Percentiles rank a stretch among this genome's conserved stretches.
Conservation (phyloP, 2,113 vertebrate species). For the Oncorhynchus mykiss region DNA sequence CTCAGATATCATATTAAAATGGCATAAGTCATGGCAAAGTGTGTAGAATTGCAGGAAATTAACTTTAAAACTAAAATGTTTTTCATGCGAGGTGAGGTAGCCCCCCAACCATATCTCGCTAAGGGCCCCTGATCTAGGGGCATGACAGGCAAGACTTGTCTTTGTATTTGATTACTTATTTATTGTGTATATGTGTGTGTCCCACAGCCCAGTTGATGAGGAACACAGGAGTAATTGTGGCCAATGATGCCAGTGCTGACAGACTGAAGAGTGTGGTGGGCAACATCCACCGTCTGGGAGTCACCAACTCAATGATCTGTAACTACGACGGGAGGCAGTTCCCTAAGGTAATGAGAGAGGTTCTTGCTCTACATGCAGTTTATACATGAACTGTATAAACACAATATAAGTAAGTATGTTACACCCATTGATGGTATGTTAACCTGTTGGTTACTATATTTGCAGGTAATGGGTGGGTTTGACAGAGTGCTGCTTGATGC, state of each 20-base stretch:
- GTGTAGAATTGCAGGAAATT: too few relatives aligned
- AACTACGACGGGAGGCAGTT: slow-evolving; percentile 94
- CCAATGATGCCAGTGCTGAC: slow-evolving; percentile 88
- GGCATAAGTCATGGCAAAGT: too few relatives aligned
- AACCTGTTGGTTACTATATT: slow-evolving; percentile 5
- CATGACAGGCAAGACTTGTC: too few relatives aligned
- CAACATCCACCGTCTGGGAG: slow-evolving; percentile 92
- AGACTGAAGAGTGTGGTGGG: slow-evolving; percentile 91
- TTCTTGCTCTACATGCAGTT: neutral
- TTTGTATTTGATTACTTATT: neutral
- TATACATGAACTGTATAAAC: neutral
- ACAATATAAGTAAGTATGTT: neutral
- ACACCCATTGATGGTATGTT: neutral
- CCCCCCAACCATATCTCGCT: too few relatives aligned
- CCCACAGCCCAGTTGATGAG: slow-evolving; percentile 93
- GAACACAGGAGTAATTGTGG: slow-evolving; percentile 92
- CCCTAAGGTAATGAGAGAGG: slow-evolving; percentile 79
- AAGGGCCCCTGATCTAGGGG: too few relatives aligned
- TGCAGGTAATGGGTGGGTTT: slow-evolving; percentile 91
- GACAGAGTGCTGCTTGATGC: slow-evolving; percentile 93
- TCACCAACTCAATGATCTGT: slow-evolving; percentile 88
- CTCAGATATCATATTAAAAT: too few relatives aligned
- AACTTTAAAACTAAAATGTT: too few relatives aligned
- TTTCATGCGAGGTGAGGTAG: too few relatives aligned
- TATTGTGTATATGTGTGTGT: neutral